Percentiles rank a stretch among this genome's conserved stretches.
Conservation (phyloP, 2,797 vertebrate species). For the Chelon auratus region DNA sequence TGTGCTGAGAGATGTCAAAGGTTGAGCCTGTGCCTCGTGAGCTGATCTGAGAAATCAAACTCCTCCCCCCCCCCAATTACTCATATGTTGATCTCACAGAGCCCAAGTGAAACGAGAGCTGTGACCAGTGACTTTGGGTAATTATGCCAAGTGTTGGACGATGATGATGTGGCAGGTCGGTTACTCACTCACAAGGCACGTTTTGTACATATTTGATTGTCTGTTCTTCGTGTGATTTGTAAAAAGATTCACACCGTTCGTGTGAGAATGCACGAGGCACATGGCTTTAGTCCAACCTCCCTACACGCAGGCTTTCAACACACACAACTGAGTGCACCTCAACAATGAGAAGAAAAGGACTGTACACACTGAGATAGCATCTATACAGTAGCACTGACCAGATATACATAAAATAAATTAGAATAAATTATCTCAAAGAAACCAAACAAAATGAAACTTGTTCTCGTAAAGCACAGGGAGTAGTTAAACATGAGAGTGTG, state of each 20-base stretch:
- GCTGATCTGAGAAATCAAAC: slow-evolving; percentile 53
- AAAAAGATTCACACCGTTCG: slow-evolving; percentile 56
- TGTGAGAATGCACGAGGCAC: slow-evolving; percentile 77
- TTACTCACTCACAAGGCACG: slow-evolving; percentile 83
- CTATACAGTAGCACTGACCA: slow-evolving; percentile 84
- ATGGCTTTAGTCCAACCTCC: slow-evolving; percentile 79
- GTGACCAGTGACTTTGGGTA: slow-evolving; percentile 57
- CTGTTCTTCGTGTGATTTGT: slow-evolving; percentile 61
- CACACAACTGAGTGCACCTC: slow-evolving; percentile 72
- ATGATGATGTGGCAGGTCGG: slow-evolving; percentile 66
- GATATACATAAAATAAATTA: slow-evolving; percentile 85
- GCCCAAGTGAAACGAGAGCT: slow-evolving; percentile 58
- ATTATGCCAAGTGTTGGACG: slow-evolving; percentile 58
- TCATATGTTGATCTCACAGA: slow-evolving; percentile 42
- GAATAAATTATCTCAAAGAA: slow-evolving; percentile 83
- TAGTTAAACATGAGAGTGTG: slow-evolving; percentile 50
- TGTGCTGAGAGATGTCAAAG: slow-evolving; percentile 74
- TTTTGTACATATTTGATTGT: slow-evolving; percentile 81
- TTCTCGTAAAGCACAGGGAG: slow-evolving; percentile 65
- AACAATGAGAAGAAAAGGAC: slow-evolving; percentile 74
- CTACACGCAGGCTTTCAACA: slow-evolving; percentile 68
- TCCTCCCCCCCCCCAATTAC: not conserved
- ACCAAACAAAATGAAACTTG: slow-evolving; percentile 51
- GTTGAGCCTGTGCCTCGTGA: slow-evolving; percentile 78
- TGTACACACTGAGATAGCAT: slow-evolving; percentile 79